Evolutionary conservation across 2,888 invertebrate species (phyloP).

Genomic region (Chromoteleia sp.): DNA sequence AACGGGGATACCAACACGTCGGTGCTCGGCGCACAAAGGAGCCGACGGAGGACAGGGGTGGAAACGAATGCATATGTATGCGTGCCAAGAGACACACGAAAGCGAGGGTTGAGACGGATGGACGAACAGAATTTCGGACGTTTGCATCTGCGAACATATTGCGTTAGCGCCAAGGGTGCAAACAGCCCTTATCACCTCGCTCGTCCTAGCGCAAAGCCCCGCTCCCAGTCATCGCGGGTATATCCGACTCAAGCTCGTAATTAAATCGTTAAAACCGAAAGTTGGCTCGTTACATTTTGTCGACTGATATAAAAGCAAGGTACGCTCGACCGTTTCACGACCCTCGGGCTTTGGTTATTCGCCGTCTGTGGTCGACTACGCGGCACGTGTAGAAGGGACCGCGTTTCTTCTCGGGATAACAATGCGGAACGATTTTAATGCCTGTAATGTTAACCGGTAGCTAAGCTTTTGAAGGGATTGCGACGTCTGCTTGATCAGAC

Average conservation of each 20-base stretch:
- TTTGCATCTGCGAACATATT: slow-evolving; percentile 77
- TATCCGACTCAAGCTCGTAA: slow-evolving; percentile 80
- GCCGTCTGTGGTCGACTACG: slow-evolving; percentile 34
- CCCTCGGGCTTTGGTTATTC: slow-evolving; percentile 57
- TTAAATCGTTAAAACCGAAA: slow-evolving; percentile 80
- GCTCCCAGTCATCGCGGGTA: slow-evolving; percentile 6
- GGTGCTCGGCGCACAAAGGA: slow-evolving; percentile 42
- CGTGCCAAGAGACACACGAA: slow-evolving; percentile 48
- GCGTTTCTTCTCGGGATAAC: slow-evolving; percentile 59
- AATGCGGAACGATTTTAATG: slow-evolving; percentile 63
- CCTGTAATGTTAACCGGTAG: slow-evolving; percentile 43
- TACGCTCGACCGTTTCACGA: slow-evolving; percentile 34
- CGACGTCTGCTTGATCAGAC: slow-evolving; percentile 29
- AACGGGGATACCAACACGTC: slow-evolving; percentile 9
- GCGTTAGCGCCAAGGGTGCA: slow-evolving; percentile 82
- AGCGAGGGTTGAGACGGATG: slow-evolving; percentile 59
- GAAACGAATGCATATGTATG: slow-evolving; percentile 72
- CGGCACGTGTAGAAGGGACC: slow-evolving; percentile 40
- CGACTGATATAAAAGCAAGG: slow-evolving; percentile 62
- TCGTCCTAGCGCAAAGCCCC: slow-evolving; percentile 51
- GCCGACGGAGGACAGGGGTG: slow-evolving; percentile 2
- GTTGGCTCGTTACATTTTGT: slow-evolving; percentile 75
- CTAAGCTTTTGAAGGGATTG: slow-evolving; percentile 41
- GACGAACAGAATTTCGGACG: slow-evolving; percentile 60
- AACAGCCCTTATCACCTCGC: slow-evolving; percentile 77